Conservation (phyloP, 2,888 invertebrate genomes). For the Drosophila formosana region DNA sequence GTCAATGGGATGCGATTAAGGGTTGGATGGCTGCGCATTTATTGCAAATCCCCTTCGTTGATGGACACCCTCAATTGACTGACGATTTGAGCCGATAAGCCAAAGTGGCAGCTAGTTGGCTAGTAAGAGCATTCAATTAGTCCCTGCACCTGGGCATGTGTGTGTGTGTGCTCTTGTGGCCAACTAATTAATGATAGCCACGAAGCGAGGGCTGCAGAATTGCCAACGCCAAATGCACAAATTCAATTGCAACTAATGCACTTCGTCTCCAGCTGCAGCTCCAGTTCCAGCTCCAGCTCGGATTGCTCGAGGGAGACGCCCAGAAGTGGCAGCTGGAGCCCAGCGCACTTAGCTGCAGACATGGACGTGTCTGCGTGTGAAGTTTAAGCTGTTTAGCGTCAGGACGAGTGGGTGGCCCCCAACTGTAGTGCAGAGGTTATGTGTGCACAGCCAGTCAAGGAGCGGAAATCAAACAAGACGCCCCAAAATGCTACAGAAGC, state of each 20-base stretch:
- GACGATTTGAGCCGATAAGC: slow-evolving; percentile 46
- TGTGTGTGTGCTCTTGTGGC: background rate
- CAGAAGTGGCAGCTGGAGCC: slow-evolving; percentile 54
- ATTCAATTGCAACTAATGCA: slow-evolving; percentile 83
- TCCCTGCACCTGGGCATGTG: slow-evolving; percentile 52
- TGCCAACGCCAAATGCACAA: slow-evolving; percentile 58
- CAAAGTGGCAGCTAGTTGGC: slow-evolving; percentile 40
- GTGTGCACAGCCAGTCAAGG: slow-evolving; percentile 34
- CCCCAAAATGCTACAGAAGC: slow-evolving; percentile 26
- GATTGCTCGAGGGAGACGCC: slow-evolving; percentile 1
- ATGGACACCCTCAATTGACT: slow-evolving; percentile 49
- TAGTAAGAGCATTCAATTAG: slow-evolving; percentile 37
- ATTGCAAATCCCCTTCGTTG: slow-evolving; percentile 30
- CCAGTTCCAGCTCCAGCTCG: background rate
- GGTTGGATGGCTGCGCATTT: slow-evolving; percentile 48
- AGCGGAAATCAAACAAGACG: slow-evolving; percentile 76
- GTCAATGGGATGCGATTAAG: slow-evolving; percentile 7
- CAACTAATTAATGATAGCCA: slow-evolving; percentile 63
- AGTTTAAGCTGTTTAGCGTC: slow-evolving; percentile 70
- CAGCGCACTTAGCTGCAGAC: slow-evolving; percentile 63
- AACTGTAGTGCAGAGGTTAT: slow-evolving; percentile 31
- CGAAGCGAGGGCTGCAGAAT: slow-evolving; percentile 59
- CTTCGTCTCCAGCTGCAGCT: slow-evolving; percentile 35
- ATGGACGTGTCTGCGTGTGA: slow-evolving; percentile 76
- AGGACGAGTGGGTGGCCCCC: slow-evolving; percentile 30